Percentiles rank a stretch among this genome's conserved stretches.
phyloP scores from a whole-genome alignment of 2,797 vertebrate genomes.

The Crypturellus tataupa region DNA sequence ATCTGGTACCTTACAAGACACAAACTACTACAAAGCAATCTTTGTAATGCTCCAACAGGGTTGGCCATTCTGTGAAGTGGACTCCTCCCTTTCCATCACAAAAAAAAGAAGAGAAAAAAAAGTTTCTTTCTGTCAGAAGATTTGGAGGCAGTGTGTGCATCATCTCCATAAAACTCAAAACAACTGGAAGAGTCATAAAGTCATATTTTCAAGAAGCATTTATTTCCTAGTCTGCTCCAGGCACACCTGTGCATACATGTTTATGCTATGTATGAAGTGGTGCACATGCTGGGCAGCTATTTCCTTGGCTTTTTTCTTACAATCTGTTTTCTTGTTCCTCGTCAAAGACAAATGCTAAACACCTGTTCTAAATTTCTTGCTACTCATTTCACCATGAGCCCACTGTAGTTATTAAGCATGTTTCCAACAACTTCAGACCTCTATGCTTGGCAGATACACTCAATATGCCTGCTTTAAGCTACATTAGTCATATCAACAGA shows the following conservation, averaged over 20 bases:
- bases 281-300: background rate
- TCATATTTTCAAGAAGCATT: background rate
- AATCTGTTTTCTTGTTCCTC: background rate
- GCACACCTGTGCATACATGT: fast-evolving
- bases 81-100: background rate
- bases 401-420: background rate
- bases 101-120: fast-evolving
- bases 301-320: background rate
- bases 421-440: background rate
- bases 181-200: background rate
- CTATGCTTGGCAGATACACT: background rate
- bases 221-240: background rate
- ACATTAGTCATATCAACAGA: background rate
- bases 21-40: background rate
- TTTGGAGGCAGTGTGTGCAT: background rate
- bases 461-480: background rate
- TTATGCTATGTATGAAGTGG: background rate
- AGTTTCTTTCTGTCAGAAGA: background rate
- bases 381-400: background rate
- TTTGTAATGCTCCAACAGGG: background rate
- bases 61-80: background rate
- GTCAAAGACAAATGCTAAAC: background rate
- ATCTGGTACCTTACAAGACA: background rate
- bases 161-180: background rate
- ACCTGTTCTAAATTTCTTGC: background rate